Base-by-base conservation (phyloP, 2,113 vertebrate genomes). In the Platanista minor region DNA sequence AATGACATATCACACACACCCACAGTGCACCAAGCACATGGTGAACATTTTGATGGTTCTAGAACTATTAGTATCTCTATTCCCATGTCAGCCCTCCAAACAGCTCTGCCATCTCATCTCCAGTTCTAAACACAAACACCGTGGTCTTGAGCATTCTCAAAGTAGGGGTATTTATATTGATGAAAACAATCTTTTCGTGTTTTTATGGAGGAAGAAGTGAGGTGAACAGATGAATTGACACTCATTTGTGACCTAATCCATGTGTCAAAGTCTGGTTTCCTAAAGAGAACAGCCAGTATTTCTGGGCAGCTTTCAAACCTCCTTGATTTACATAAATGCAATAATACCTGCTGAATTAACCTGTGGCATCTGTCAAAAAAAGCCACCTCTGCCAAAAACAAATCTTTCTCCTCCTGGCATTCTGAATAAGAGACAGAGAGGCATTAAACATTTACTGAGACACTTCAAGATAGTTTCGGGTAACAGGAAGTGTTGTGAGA, bases 401-500 rank as follows among this genome's bases (percentile, higher is more conserved):
- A 80, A 96, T 75, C 20, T 29, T 52, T 96, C 25, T 89, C 36
- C 14, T 94, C 75, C 39, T 97, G 84, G 64, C 57, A 85, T 10
- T 66, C 98, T 98, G 88, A 97, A 66, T 92, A 95, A 98, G 94
- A 97, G 10, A 52, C 87, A 96, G 54, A 85, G 33, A 71, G 91
- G 91, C 81, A 96, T 97, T 95, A 98, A 98, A 98, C 88, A 97
- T 98, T 98, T 97, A 97, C 87, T 41, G 94, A 96, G 74, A 89
- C 97, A 97, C 92, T 95, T 98, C 88, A 95, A 97, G 90, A 96
- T 91, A 88, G 87, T 92, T 95, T 98, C 81, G 94, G 97, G 96
- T 98, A 98, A 95, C 94, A 97, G 97, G 96, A 98, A 98, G 61
- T 97, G 74, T 98, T 98, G 97, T 98, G 92, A 98, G 98, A 98